These are phyloP conservation scores for Myotis lucifugus DNA, from an alignment of 2,113 vertebrate species.

Conservation along the genomic window DNA sequence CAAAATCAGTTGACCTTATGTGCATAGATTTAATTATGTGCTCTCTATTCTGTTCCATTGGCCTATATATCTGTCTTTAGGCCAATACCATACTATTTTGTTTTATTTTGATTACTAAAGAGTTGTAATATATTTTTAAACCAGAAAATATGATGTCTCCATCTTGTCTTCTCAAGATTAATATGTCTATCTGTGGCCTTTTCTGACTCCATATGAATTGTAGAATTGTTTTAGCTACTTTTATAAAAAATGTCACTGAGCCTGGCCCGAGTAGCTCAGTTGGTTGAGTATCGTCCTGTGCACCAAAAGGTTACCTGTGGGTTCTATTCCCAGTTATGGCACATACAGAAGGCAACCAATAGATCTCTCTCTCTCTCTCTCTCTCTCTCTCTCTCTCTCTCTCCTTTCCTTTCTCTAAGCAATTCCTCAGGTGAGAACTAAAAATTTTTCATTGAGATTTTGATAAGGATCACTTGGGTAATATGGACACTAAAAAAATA, in stretches of 20 bases:
- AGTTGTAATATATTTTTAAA: background rate
- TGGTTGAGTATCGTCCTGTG: no score
- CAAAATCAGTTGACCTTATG: background rate
- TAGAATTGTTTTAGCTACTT: background rate
- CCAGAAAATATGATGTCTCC: background rate
- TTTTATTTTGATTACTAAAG: background rate
- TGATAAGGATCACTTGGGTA: background rate
- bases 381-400: no score
- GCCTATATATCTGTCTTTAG: background rate
- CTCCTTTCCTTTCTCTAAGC: no score
- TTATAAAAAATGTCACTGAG: background rate
- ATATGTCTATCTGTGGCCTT: background rate
- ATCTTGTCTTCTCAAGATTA: background rate
- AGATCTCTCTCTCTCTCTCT: no score
- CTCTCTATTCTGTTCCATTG: background rate
- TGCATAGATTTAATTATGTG: background rate
- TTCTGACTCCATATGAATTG: background rate
- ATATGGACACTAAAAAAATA: background rate
- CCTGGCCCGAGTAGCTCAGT: no score
- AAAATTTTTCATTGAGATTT: background rate
- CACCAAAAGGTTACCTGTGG: no score
- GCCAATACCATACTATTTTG: background rate
- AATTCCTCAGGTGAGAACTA: background rate
- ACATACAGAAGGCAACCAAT: no score
- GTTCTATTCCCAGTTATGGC: no score